phyloP scores from a whole-genome alignment of 2,888 invertebrate genomes.

The Enoplolaimus lenunculus region DNA sequence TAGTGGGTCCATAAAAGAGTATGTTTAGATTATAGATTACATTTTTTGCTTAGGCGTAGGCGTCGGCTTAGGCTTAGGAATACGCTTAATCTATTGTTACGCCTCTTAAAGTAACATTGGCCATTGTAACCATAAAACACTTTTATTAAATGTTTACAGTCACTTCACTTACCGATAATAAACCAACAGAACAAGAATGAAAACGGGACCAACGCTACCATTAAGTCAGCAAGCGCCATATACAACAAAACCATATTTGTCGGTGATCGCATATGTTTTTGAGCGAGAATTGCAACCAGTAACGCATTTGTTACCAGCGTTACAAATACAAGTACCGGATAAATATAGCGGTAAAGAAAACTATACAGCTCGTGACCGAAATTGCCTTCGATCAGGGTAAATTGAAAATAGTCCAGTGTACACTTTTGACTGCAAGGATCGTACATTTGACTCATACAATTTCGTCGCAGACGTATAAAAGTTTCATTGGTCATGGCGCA shows the following conservation, averaged over 20 bases:
- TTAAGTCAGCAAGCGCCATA: slow-evolving; percentile 89
- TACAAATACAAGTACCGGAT: slow-evolving; percentile 61
- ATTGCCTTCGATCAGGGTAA: not conserved
- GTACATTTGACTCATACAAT: not conserved
- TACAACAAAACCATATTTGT: slow-evolving; percentile 81
- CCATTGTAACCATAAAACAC: no score
- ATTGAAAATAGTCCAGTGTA: not conserved
- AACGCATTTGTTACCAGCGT: slow-evolving; percentile 79
- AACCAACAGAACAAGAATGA: slow-evolving; percentile 59
- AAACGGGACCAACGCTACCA: slow-evolving; percentile 73
- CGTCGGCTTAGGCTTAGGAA: no score
- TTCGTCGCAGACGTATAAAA: no score
- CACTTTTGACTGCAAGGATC: slow-evolving; percentile 8
- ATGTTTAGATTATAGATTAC: no score
- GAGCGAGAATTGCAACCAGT: slow-evolving; percentile 73
- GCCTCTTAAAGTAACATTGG: no score
- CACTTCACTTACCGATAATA: slow-evolving; percentile 29
- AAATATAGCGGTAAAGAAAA: slow-evolving; percentile 26
- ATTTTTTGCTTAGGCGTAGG: no score
- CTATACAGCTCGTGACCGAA: slow-evolving; percentile 3
- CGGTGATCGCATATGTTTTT: slow-evolving; percentile 76
- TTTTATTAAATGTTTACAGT: no score
- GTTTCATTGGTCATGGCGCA: no score
- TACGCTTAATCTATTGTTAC: no score
- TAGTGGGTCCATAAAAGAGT: no score